Percentiles rank a stretch among this genome's conserved stretches.
Evolutionary conservation across 2,888 invertebrate genomes (phyloP).

Genomic region (Eurois occulta): DNA sequence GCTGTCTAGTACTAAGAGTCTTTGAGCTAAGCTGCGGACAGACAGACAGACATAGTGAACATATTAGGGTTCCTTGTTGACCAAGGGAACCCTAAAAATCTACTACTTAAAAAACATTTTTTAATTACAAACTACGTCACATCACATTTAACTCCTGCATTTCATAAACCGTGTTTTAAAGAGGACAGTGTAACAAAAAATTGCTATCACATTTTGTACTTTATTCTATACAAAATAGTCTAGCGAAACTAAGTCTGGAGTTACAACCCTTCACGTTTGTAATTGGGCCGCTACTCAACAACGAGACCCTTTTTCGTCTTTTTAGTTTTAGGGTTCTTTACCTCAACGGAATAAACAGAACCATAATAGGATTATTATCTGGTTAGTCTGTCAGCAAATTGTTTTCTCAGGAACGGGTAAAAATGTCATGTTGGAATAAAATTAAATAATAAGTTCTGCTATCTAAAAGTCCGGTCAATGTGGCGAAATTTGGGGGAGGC

Average conservation of each 20-base stretch:
- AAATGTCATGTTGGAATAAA: not conserved
- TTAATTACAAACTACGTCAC: too few relatives aligned
- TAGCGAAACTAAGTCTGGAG: constrained; percentile 14
- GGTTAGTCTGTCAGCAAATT: not conserved
- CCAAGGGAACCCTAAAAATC: too few relatives aligned
- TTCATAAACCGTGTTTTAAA: not conserved
- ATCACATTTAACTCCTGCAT: not conserved
- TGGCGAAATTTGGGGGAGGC: too few relatives aligned
- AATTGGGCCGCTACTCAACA: constrained; percentile 42
- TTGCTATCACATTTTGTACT: not conserved
- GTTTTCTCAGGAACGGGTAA: not conserved
- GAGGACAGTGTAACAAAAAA: not conserved
- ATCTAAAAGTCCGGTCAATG: too few relatives aligned
- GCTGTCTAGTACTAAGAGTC: too few relatives aligned
- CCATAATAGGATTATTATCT: not conserved
- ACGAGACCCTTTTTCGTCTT: not conserved
- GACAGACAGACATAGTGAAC: too few relatives aligned
- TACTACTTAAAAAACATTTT: too few relatives aligned
- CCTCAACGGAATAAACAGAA: not conserved
- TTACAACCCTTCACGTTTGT: constrained; percentile 39
- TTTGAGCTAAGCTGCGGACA: too few relatives aligned
- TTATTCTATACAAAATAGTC: constrained; percentile 27
- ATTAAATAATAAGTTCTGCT: too few relatives aligned
- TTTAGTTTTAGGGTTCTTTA: not conserved
- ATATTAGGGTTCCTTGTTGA: too few relatives aligned